Conservation (phyloP, 2,113 vertebrate genomes). For the Okapia johnstoni region DNA sequence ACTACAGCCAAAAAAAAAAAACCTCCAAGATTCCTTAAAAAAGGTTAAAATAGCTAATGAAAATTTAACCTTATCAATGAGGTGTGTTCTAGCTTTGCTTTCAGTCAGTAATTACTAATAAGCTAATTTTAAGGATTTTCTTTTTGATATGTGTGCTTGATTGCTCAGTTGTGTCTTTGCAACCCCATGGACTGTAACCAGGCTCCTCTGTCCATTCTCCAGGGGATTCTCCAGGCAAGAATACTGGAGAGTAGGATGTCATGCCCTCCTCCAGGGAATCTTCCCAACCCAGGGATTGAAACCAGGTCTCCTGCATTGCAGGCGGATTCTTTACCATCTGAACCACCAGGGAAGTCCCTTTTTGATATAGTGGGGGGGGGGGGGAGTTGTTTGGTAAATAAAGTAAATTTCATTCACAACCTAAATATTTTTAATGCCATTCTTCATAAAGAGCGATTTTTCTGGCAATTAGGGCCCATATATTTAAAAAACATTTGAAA, state of each 20-base stretch:
- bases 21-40: not conserved
- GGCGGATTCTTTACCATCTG: not conserved
- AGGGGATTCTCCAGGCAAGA: not conserved
- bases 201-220: not conserved
- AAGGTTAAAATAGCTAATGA: not conserved
- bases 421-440: slow-evolving; percentile 24
- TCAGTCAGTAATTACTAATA: not conserved
- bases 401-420: slow-evolving; percentile 8
- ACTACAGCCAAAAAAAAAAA: not conserved
- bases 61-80: slow-evolving; percentile 26
- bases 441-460: not conserved
- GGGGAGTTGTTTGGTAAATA: slow-evolving; percentile 12
- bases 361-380: not conserved
- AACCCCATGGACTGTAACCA: not conserved
- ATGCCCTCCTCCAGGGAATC: not conserved
- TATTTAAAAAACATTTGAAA: not conserved
- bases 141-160: not conserved
- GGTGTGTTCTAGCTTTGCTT: not conserved
- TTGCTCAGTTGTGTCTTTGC: not conserved
- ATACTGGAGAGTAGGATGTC: not conserved
- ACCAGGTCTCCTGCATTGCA: not conserved
- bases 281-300: not conserved
- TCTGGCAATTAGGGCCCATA: not conserved
- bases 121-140: slow-evolving; percentile 23
- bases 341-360: not conserved